Evolutionary conservation across 1,140 invertebrate genomes (phyloP).

Genomic region (Trachelipus rathkii): DNA sequence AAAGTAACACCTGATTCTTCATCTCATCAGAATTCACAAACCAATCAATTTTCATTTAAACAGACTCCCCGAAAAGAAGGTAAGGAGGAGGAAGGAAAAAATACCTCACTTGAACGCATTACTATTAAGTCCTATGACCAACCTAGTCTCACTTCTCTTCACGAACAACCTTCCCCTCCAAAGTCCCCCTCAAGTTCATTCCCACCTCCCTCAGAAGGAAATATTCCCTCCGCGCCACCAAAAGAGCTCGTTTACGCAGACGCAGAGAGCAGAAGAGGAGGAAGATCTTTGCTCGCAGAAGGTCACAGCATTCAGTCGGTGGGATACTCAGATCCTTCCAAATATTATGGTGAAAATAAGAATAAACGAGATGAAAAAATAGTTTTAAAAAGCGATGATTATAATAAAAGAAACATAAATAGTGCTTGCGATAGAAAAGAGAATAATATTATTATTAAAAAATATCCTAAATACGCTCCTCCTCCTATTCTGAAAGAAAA

Average conservation of each 20-base stretch:
- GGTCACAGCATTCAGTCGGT: neutral
- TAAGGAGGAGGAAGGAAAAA: neutral
- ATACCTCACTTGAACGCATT: neutral
- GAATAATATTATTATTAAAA: neutral
- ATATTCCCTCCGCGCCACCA: constrained; percentile 32
- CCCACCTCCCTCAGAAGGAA: neutral
- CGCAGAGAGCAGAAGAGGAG: neutral
- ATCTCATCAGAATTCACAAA: constrained; percentile 27
- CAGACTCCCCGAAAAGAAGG: neutral
- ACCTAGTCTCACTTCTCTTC: neutral
- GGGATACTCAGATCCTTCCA: constrained; percentile 8
- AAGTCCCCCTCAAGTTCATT: neutral
- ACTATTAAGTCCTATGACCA: neutral
- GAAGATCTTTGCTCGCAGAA: neutral
- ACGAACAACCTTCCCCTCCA: constrained; percentile 3
- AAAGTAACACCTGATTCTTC: constrained; percentile 30
- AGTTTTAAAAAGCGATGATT: neutral
- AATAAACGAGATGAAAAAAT: neutral
- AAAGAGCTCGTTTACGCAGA: constrained; percentile 35
- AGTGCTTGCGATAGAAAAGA: neutral
- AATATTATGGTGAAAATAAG: neutral
- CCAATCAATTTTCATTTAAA: neutral
- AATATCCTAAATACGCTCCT: neutral
- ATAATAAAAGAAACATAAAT: neutral
- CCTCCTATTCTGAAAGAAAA: neutral